Base-by-base conservation (phyloP, 2,113 vertebrate species). In the Cariama cristata region DNA sequence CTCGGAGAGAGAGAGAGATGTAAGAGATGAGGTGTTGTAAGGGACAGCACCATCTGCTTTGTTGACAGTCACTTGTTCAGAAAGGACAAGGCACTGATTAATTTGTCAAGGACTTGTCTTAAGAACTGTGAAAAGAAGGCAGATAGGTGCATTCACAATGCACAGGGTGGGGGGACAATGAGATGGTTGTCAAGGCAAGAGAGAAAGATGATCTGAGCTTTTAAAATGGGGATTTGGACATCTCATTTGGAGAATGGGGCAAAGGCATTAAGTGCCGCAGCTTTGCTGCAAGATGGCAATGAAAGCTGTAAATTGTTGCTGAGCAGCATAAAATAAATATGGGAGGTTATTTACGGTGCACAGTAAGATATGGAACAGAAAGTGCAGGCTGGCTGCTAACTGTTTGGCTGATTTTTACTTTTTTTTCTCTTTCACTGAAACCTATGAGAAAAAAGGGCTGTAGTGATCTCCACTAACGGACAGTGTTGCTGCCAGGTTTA, bases 11-110 rank as follows among this genome's bases (percentile, higher is more conserved):
- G 73, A 45, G 67, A 67, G 49, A 83, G 66, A 75, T 79, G 19
- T 42, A 80, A 79, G 88, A 81, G 60, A 56, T 21, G 38, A 71
- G 73, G 60, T 42, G 60, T 24, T 72, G 76, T 32, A 68, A 91
- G 93, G 93, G 88, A 92, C 93, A 84, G 76, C 94, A 91, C 94
- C 95, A 93, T 94, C 96, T 95, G 93, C 95, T 96, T 87, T 89
- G 53, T 9, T 95, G 95, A 95, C 94, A 95, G 86, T 64, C 64
- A 27, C 77, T 89, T 79, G 60, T 79, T 66, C 83, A 85, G 91
- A 76, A 59, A 85, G 93, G 93, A 96, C 86, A 85, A 74, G 86
- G 80, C 84, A 60, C 62, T 85, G 93, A 96, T 96, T 96, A 95
- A 90, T 96, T 94, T 96, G 95, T 95, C 91, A 79, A 66, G 45